Percentiles rank a stretch among this genome's conserved stretches.
Conservation (phyloP, 2,797 vertebrate species). For the Lepilemur ruficaudatus region DNA sequence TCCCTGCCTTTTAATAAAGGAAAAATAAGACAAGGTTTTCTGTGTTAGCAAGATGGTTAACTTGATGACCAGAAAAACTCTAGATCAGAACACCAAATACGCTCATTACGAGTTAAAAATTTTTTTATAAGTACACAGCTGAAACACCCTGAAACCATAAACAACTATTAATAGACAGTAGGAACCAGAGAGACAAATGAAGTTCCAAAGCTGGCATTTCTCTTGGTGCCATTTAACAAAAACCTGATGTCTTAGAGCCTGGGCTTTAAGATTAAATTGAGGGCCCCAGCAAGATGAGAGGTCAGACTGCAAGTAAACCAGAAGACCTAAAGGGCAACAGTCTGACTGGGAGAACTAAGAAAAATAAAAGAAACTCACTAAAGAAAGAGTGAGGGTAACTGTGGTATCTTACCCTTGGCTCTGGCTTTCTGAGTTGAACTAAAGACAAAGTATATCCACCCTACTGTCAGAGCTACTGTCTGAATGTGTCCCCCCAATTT, state of each 20-base stretch:
- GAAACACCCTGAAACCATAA: neutral
- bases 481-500: neutral
- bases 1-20: slow-evolving; percentile 27
- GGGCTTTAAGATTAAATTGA: neutral
- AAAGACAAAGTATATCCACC: neutral
- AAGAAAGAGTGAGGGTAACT: neutral
- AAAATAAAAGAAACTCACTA: neutral
- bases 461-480: neutral
- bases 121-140: neutral
- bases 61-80: neutral
- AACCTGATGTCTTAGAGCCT: neutral
- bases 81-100: neutral
- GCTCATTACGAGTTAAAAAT: neutral
- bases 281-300: neutral
- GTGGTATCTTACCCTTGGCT: neutral
- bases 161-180: neutral
- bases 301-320: neutral
- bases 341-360: neutral
- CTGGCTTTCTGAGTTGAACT: neutral
- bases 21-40: slow-evolving; percentile 16
- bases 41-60: neutral
- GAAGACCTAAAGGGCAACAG: neutral
- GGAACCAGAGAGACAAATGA: neutral
- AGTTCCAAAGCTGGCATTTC: neutral
- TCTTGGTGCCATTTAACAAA: neutral